These are phyloP conservation scores for Clamator glandarius DNA, from an alignment of 2,797 vertebrate species.

Conservation along the genomic window DNA sequence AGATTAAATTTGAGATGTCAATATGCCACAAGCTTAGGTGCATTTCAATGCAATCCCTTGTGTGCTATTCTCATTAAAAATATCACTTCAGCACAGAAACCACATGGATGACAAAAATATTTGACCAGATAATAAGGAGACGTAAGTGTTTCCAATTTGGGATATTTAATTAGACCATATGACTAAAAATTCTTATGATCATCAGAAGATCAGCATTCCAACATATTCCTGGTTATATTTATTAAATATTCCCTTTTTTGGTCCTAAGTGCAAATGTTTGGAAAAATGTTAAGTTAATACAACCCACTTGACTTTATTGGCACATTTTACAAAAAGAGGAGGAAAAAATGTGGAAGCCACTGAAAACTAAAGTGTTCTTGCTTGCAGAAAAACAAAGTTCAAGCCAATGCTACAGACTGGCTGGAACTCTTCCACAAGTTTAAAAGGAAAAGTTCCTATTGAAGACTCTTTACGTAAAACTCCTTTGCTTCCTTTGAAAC, in stretches of 20 bases:
- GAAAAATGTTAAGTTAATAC: slow-evolving; percentile 40
- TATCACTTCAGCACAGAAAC: not conserved
- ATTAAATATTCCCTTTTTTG: slow-evolving; percentile 64
- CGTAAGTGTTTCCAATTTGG: not conserved
- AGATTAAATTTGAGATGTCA: not conserved
- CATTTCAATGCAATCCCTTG: not conserved
- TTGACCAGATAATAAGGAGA: slow-evolving; percentile 27
- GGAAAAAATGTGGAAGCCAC: slow-evolving; percentile 58
- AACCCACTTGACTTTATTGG: slow-evolving; percentile 55
- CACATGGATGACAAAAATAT: not conserved
- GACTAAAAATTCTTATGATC: slow-evolving; percentile 49
- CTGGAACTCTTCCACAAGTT: slow-evolving; percentile 46
- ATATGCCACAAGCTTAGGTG: not conserved
- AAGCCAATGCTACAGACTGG: slow-evolving; percentile 23
- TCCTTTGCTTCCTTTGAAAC: slow-evolving; percentile 30
- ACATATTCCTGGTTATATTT: slow-evolving; percentile 46
- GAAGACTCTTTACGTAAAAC: slow-evolving; percentile 38
- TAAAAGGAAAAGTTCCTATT: slow-evolving; percentile 30
- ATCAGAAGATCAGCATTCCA: slow-evolving; percentile 49
- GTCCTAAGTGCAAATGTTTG: slow-evolving; percentile 40
- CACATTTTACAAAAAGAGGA: slow-evolving; percentile 39
- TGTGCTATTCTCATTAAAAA: slow-evolving; percentile 12
- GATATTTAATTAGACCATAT: slow-evolving; percentile 29
- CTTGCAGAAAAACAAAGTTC: slow-evolving; percentile 60
- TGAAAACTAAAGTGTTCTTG: slow-evolving; percentile 49